A percentile compares a stretch with the other conserved stretches of the same genome.
These are phyloP conservation scores for Myxocyprinus asiaticus DNA, from an alignment of 2,113 vertebrate species.

Conservation along the genomic window DNA sequence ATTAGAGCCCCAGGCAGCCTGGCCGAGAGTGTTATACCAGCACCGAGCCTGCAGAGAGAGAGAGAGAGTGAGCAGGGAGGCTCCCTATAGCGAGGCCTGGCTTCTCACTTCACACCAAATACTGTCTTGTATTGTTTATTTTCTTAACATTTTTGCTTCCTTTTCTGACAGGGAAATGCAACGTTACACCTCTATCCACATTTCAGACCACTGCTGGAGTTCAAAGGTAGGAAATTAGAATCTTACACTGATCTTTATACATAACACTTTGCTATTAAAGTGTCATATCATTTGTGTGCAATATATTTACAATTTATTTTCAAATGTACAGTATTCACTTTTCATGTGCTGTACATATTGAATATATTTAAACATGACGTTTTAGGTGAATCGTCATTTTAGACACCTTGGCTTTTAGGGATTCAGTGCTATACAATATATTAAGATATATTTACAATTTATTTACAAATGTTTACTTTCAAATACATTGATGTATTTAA, in stretches of 20 bases:
- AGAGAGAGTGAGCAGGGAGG: slow-evolving; percentile 34
- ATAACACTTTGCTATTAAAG: too few species aligned
- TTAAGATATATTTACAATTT: too few species aligned
- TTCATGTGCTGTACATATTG: too few species aligned
- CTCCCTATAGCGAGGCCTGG: slow-evolving; percentile 49
- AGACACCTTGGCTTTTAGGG: too few species aligned
- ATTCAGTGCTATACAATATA: too few species aligned
- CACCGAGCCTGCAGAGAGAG: slow-evolving; percentile 33
- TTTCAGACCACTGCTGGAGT: slow-evolving; percentile 76
- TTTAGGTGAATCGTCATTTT: too few species aligned
- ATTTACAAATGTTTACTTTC: too few species aligned
- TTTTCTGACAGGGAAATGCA: slow-evolving; percentile 73
- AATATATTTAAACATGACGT: too few species aligned
- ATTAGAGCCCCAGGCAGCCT: slow-evolving; percentile 24
- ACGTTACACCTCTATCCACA: slow-evolving; percentile 80
- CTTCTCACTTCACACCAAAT: slow-evolving; percentile 35
- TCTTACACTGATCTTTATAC: neutral
- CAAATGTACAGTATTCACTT: too few species aligned
- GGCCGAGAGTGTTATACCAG: slow-evolving; percentile 25
- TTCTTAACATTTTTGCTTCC: slow-evolving; percentile 20
- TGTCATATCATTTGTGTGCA: too few species aligned
- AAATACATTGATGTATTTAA: too few species aligned
- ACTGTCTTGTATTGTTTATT: neutral
- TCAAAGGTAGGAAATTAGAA: slow-evolving; percentile 73
- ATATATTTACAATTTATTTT: too few species aligned